phyloP scores from a whole-genome alignment of 2,797 vertebrate species.

The Pagetopsis macropterus region DNA sequence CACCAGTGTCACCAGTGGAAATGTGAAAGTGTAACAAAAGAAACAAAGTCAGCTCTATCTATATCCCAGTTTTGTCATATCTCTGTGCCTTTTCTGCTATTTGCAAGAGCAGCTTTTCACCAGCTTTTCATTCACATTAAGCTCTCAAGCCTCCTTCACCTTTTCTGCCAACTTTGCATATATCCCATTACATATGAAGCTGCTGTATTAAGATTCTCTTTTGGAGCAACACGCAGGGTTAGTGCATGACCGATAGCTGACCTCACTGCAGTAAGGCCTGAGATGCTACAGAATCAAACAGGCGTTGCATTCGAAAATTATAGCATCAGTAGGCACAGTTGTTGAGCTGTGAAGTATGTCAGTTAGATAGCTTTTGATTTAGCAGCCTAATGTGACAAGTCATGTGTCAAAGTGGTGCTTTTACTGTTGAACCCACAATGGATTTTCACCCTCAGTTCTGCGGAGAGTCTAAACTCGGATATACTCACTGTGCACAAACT shows the following conservation, averaged over 20 bases:
- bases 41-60: constrained; percentile 13
- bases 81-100: not conserved
- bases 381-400: not conserved
- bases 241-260: constrained; percentile 19
- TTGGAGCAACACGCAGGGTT: not conserved
- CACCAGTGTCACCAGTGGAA: constrained; percentile 11
- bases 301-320: not conserved
- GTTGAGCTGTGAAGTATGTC: not conserved
- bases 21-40: constrained; percentile 10
- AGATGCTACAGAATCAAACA: constrained; percentile 4
- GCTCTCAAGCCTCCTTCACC: constrained; percentile 1
- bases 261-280: not conserved
- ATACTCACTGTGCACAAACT: not conserved
- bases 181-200: constrained; percentile 24
- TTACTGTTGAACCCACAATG: not conserved
- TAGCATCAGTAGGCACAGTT: not conserved
- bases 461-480: not conserved
- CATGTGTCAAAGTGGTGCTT: not conserved
- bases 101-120: constrained; percentile 1
- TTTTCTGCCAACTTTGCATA: constrained; percentile 23
- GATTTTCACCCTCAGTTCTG: no score
- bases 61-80: constrained; percentile 8
- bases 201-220: constrained; percentile 13
- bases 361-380: not conserved
- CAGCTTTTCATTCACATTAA: constrained; percentile 14